phyloP scores from a whole-genome alignment of 2,888 invertebrate genomes.

The Rotaria sp. region DNA sequence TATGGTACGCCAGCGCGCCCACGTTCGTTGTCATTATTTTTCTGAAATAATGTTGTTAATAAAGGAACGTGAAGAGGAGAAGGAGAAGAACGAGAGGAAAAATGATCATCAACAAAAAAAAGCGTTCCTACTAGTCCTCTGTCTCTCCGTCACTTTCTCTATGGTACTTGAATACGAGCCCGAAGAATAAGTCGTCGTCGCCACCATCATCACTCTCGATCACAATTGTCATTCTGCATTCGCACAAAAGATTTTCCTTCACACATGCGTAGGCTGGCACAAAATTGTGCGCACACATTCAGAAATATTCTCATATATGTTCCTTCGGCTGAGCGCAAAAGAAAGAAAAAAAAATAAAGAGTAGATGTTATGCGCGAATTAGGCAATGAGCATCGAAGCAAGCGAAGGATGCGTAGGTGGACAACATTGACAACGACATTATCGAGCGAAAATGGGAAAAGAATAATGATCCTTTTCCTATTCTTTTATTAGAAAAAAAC shows the following conservation, averaged over 20 bases:
- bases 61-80: slow-evolving; percentile 14
- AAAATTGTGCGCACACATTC: not conserved
- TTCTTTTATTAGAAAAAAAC: not conserved
- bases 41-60: slow-evolving; percentile 26
- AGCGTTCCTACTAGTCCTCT: not conserved
- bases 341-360: not conserved
- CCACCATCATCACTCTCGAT: not conserved
- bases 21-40: slow-evolving; percentile 12
- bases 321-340: not conserved
- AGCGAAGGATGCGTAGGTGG: not conserved
- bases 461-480: not conserved
- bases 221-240: not conserved
- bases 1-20: not conserved
- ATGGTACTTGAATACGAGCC: not conserved
- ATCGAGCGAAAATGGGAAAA: not conserved
- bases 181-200: not conserved
- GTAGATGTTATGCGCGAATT: not conserved
- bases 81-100: not conserved
- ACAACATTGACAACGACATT: not conserved
- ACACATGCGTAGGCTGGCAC: not conserved
- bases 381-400: not conserved
- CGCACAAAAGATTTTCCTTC: not conserved
- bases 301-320: not conserved
- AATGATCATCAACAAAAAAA: slow-evolving; percentile 21
- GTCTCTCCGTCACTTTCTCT: not conserved